Conservation (phyloP, 2,888 invertebrate species). For the Leucozona laternaria region DNA sequence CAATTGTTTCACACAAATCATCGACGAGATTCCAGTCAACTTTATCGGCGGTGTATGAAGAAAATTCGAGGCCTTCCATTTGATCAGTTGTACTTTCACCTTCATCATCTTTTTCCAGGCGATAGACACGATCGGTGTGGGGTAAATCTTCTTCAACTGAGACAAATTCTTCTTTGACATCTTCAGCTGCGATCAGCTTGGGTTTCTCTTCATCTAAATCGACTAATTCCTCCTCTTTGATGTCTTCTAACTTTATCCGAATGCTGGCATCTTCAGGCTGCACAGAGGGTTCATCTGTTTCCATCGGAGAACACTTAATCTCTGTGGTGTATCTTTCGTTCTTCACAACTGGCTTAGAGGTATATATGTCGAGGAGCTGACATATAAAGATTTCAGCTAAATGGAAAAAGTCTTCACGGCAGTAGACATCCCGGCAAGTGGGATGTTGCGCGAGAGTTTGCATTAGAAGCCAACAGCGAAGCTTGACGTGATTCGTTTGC, state of each 20-base stretch:
- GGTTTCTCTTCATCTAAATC: conserved; percentile 15
- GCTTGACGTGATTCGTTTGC: conserved; percentile 80
- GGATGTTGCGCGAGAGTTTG: conserved; percentile 81
- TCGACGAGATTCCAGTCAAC: conserved; percentile 79
- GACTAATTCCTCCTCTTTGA: conserved; percentile 63
- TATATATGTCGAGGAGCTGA: conserved; percentile 81
- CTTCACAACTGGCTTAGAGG: conserved; percentile 60
- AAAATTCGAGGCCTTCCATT: conserved; percentile 76
- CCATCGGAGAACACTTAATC: conserved; percentile 46
- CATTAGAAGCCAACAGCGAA: conserved; percentile 81
- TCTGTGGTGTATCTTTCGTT: conserved; percentile 38
- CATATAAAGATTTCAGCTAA: conserved; percentile 82
- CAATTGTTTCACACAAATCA: conserved; percentile 81
- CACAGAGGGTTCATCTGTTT: conserved; percentile 30
- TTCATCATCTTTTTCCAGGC: conserved; percentile 79
- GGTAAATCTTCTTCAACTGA: conserved; percentile 42
- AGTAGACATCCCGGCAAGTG: conserved; percentile 79
- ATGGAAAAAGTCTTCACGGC: conserved; percentile 81
- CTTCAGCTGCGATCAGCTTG: background rate
- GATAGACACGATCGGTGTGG: conserved; percentile 78
- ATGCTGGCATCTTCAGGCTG: conserved; percentile 19
- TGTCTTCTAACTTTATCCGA: conserved; percentile 64
- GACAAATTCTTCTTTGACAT: conserved; percentile 48
- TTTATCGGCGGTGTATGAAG: conserved; percentile 80
- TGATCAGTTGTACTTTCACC: conserved; percentile 62